These are phyloP conservation scores for Meloidogyne floridensis DNA, from an alignment of 1,140 invertebrate genomes.

Conservation along the genomic window DNA sequence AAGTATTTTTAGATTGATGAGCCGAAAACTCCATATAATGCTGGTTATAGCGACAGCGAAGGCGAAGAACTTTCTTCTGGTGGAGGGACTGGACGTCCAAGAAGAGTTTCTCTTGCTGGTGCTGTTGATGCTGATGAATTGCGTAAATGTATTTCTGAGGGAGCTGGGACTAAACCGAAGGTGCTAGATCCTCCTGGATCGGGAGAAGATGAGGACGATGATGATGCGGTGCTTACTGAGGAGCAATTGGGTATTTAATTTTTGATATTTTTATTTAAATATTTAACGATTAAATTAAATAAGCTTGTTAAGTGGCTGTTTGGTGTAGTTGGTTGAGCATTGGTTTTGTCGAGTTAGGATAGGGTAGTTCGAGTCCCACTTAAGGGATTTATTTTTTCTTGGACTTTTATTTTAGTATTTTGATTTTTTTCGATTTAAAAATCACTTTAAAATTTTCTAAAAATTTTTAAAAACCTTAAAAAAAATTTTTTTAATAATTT, in stretches of 20 bases:
- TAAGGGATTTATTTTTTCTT: neutral
- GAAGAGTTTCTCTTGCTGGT: constrained; percentile 63
- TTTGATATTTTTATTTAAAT: neutral
- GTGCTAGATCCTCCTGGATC: constrained; percentile 38
- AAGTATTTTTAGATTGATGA: constrained; percentile 59
- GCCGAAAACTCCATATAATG: constrained; percentile 89
- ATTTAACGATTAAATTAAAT: neutral
- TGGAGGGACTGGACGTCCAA: constrained; percentile 39
- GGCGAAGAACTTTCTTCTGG: constrained; percentile 73
- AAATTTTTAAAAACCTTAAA: neutral
- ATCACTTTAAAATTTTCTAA: neutral
- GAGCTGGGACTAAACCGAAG: constrained; percentile 20
- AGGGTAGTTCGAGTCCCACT: neutral
- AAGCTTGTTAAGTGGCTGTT: neutral
- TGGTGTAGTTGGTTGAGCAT: neutral
- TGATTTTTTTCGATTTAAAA: neutral
- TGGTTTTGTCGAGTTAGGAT: neutral
- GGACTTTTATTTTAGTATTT: neutral
- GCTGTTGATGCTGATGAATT: constrained; percentile 62
- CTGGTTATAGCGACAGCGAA: constrained; percentile 70
- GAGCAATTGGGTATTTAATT: constrained; percentile 36
- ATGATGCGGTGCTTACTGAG: constrained; percentile 34
- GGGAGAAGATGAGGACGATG: constrained; percentile 43
- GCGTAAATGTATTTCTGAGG: constrained; percentile 39
- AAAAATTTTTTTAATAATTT: neutral